Conservation (phyloP, 1,140 invertebrate species). For the Latrodectus geometricus region DNA sequence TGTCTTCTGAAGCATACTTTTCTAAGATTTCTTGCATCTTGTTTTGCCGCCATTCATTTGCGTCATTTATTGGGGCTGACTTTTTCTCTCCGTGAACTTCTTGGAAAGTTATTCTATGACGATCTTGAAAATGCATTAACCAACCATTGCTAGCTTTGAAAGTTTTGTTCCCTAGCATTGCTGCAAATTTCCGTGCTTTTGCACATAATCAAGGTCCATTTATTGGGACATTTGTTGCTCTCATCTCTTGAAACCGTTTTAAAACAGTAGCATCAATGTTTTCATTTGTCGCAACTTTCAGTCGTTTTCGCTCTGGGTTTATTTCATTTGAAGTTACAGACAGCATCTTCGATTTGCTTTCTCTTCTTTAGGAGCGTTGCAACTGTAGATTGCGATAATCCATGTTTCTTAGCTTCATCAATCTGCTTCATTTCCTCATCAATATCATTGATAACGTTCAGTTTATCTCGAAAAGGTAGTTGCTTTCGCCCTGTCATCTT, state of each 20-base stretch:
- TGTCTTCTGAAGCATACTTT: constrained; percentile 5
- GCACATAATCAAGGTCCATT: constrained; percentile 21
- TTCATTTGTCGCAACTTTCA: constrained; percentile 16
- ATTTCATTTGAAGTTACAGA: constrained; percentile 16
- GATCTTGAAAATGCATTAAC: constrained; percentile 28
- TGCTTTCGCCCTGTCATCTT: constrained; percentile 11
- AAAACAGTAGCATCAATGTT: constrained; percentile 29
- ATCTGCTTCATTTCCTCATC: not conserved
- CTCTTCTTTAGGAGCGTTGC: not conserved
- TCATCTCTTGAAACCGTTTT: constrained; percentile 28
- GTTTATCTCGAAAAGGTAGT: constrained; percentile 27
- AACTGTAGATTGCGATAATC: not conserved
- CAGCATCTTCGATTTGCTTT: constrained; percentile 3
- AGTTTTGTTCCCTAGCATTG: constrained; percentile 24
- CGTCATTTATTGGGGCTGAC: constrained; percentile 6
- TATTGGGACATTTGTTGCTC: constrained; percentile 24
- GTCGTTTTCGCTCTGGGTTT: constrained; percentile 11
- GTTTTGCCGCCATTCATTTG: constrained; percentile 11
- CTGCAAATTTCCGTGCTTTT: constrained; percentile 23
- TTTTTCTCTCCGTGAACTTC: constrained; percentile 31
- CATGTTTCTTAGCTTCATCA: not conserved
- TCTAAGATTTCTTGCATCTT: constrained; percentile 4
- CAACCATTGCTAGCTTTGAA: constrained; percentile 28
- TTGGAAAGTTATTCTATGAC: constrained; percentile 23
- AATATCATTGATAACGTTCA: not conserved